Conservation (phyloP, 1,140 invertebrate species). For the Monomorium pharaonis region DNA sequence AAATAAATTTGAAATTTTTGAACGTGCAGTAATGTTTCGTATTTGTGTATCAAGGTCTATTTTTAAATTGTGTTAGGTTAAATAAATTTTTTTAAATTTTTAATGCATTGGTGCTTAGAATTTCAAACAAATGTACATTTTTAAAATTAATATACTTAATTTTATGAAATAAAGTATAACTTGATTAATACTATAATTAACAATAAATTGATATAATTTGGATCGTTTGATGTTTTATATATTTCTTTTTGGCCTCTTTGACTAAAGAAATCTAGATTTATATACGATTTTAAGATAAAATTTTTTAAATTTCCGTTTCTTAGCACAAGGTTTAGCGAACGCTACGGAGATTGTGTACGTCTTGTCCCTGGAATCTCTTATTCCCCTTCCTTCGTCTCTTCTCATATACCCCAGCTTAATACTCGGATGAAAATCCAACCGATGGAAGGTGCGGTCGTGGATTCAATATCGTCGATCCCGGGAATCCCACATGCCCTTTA, state of each 20-base stretch:
- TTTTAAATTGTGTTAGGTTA: background rate
- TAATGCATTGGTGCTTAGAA: background rate
- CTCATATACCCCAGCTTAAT: background rate
- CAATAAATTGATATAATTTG: background rate
- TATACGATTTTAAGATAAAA: background rate
- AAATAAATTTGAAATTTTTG: background rate
- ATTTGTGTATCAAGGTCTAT: no score
- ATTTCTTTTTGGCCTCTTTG: background rate
- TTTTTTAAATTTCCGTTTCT: background rate
- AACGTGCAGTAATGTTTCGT: background rate
- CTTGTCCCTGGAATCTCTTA: background rate
- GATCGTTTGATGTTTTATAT: background rate
- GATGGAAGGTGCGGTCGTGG: background rate
- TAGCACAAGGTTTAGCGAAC: background rate
- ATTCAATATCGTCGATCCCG: constrained; percentile 31
- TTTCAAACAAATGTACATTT: background rate
- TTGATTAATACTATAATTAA: background rate
- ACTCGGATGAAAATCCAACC: background rate
- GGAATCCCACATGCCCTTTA: constrained; percentile 29
- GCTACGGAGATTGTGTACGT: background rate
- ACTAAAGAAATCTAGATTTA: background rate
- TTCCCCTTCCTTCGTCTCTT: background rate
- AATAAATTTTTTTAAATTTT: background rate
- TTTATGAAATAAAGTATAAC: background rate
- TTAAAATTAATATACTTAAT: background rate